These are phyloP conservation scores for Cecropterus lyciades DNA, from an alignment of 1,140 invertebrate species.

Conservation along the genomic window DNA sequence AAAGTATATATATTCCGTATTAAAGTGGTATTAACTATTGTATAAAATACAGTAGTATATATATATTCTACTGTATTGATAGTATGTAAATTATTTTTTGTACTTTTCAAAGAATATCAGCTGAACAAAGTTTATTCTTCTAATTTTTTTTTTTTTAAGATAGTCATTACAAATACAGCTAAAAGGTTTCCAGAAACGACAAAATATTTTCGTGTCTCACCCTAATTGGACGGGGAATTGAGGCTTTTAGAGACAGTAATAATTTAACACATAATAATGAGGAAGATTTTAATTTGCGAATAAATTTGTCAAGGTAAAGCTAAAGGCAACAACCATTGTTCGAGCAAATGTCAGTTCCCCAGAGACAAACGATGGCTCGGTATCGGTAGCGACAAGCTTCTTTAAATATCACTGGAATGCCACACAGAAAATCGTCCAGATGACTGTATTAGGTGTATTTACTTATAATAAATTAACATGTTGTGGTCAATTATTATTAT, in stretches of 20 bases:
- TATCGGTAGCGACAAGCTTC: slow-evolving; percentile 5
- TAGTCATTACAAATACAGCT: neutral
- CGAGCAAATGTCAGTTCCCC: slow-evolving; percentile 14
- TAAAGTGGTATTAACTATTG: no score
- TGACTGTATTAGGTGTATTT: no score
- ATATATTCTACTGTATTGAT: no score
- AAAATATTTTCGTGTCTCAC: neutral
- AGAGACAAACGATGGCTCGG: neutral
- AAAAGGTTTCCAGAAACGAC: neutral
- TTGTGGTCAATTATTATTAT: no score
- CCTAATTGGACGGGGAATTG: neutral
- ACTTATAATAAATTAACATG: no score
- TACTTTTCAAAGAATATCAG: no score
- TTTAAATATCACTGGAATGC: slow-evolving; percentile 23
- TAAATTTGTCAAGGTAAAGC: neutral
- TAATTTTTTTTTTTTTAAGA: no score
- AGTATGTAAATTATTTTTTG: no score
- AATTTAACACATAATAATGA: neutral
- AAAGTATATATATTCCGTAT: no score
- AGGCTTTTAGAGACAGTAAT: neutral
- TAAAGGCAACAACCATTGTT: neutral
- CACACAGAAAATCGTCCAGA: neutral
- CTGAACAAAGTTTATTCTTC: no score
- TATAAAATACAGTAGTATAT: no score
- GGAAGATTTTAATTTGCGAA: neutral